These are phyloP conservation scores for Eupithecia exiguata DNA, from an alignment of 2,888 invertebrate genomes.

Conservation along the genomic window DNA sequence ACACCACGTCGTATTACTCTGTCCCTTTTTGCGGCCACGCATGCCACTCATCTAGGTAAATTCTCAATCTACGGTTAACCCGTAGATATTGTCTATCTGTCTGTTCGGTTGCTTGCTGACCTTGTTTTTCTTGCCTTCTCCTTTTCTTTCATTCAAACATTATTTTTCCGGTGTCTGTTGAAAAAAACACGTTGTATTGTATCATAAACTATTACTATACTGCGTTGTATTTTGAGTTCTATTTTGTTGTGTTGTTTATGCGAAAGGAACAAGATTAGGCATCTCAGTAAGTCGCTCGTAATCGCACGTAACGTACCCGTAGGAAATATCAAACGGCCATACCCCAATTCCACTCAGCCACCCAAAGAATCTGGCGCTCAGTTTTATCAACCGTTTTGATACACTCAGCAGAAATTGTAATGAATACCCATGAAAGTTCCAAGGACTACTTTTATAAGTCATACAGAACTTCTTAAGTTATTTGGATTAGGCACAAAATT, in stretches of 20 bases:
- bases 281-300: neutral
- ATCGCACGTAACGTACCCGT: neutral
- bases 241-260: neutral
- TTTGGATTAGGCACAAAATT: neutral
- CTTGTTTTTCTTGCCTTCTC: neutral
- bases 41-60: too few species aligned
- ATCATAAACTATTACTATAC: too few species aligned
- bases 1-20: too few species aligned
- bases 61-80: too few species aligned
- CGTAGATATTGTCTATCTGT: too few species aligned
- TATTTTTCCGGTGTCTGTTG: neutral
- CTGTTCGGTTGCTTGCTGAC: too few species aligned
- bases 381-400: neutral
- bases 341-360: neutral
- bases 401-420: neutral
- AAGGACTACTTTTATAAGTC: neutral
- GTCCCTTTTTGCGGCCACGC: too few species aligned
- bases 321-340: neutral
- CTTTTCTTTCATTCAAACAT: neutral
- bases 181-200: neutral
- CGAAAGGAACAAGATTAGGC: neutral
- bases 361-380: neutral
- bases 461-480: neutral
- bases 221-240: neutral
- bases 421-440: neutral